Percentiles rank a stretch among this genome's conserved stretches.
phyloP scores from a whole-genome alignment of 1,140 invertebrate species.

The Pachypsylla venusta region DNA sequence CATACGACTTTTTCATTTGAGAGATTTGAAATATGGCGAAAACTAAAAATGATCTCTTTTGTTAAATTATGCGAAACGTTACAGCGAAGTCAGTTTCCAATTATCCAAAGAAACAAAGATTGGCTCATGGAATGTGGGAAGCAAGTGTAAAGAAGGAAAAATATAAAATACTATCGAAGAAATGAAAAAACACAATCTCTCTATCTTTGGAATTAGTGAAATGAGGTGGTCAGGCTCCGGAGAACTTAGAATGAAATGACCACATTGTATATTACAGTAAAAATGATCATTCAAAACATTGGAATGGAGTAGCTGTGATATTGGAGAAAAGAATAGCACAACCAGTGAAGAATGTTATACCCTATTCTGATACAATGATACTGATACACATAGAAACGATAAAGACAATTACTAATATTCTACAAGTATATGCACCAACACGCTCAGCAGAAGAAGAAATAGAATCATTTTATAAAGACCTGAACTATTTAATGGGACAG shows the following conservation, averaged over 20 bases:
- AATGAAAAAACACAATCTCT: no score
- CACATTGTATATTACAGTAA: no score
- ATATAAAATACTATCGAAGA: background rate
- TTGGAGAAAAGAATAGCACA: conserved; percentile 6
- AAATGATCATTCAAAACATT: conserved; percentile 9
- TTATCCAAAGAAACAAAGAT: no score
- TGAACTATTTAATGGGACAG: background rate
- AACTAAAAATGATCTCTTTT: no score
- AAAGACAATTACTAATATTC: conserved; percentile 3
- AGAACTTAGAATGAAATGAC: no score
- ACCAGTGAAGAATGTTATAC: background rate
- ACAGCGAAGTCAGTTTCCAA: no score
- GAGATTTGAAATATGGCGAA: no score
- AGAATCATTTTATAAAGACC: conserved; percentile 9
- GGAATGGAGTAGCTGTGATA: conserved; percentile 20
- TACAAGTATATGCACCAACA: conserved; percentile 16
- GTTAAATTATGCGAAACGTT: no score
- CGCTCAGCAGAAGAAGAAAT: background rate
- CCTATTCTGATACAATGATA: background rate
- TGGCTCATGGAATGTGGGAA: no score
- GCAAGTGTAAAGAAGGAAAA: conserved; percentile 9
- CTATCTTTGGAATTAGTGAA: no score
- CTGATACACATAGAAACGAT: background rate
- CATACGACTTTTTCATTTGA: no score
- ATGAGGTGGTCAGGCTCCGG: no score